phyloP scores from a whole-genome alignment of 2,888 invertebrate genomes.

The Gymnosoma rotundatum region DNA sequence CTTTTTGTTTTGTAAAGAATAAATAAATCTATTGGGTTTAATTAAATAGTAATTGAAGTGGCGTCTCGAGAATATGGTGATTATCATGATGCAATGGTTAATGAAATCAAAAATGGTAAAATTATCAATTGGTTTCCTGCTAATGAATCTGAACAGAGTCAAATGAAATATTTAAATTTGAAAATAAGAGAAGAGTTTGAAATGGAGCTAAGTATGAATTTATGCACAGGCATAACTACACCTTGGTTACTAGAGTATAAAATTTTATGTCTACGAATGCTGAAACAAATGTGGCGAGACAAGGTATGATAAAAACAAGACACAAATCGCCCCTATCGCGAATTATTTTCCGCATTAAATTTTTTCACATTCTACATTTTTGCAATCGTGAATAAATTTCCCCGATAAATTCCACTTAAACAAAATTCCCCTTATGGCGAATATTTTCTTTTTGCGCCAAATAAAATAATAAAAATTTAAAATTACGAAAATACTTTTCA shows the following conservation, averaged over 20 bases:
- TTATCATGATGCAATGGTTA: constrained; percentile 87
- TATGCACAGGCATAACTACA: constrained; percentile 80
- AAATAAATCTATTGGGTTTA: background rate
- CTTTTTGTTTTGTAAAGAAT: background rate
- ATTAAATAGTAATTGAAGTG: constrained; percentile 88
- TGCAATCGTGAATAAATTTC: no score
- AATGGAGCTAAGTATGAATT: constrained; percentile 39
- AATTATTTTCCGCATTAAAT: no score
- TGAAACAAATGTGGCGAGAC: constrained; percentile 89
- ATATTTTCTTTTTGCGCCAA: no score
- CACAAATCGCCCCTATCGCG: no score
- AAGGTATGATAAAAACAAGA: constrained; percentile 73
- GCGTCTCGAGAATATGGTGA: constrained; percentile 91
- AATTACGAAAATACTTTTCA: no score
- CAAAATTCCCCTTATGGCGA: no score
- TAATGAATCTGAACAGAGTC: constrained; percentile 17
- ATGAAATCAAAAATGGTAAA: constrained; percentile 86
- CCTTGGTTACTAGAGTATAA: constrained; percentile 86
- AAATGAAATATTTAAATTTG: constrained; percentile 2
- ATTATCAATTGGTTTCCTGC: constrained; percentile 83
- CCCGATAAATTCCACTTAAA: no score
- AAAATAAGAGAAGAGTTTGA: constrained; percentile 27
- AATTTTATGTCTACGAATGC: constrained; percentile 87
- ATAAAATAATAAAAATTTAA: no score
- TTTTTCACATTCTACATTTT: no score